Conservation (phyloP, 2,797 vertebrate species). For the Lagorchestes hirsutus region DNA sequence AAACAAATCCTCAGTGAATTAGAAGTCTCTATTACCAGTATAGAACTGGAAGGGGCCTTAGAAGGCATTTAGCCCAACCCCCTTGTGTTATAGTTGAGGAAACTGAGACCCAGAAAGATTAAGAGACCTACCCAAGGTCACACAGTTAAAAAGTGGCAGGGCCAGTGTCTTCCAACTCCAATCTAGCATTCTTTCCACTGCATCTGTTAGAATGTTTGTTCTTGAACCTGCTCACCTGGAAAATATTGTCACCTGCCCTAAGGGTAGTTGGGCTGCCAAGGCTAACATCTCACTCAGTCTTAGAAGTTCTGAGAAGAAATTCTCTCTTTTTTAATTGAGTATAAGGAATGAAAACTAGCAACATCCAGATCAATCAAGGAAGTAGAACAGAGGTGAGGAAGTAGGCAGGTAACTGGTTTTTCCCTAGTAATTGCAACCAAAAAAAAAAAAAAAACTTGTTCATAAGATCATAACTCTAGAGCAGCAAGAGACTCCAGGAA, state of each 20-base stretch:
- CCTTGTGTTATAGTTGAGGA: background rate
- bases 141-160: background rate
- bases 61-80: background rate
- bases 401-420: background rate
- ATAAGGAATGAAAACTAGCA: background rate
- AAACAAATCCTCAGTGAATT: background rate
- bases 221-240: background rate
- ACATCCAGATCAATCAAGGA: background rate
- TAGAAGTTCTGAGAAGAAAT: background rate
- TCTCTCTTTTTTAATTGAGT: background rate
- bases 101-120: background rate
- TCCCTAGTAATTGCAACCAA: background rate
- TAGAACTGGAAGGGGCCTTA: background rate
- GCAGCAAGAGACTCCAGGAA: background rate
- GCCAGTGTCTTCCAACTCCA: background rate
- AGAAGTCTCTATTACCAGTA: background rate
- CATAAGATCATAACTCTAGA: background rate
- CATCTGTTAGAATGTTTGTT: background rate
- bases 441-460: background rate
- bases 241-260: background rate
- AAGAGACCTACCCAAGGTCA: background rate
- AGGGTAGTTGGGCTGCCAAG: background rate
- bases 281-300: background rate
- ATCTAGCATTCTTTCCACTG: background rate
- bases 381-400: background rate